A percentile compares a stretch with the other conserved stretches of the same genome.
These are phyloP conservation scores for Trinorchestia longiramus DNA, from an alignment of 1,140 invertebrate genomes.

Conservation along the genomic window DNA sequence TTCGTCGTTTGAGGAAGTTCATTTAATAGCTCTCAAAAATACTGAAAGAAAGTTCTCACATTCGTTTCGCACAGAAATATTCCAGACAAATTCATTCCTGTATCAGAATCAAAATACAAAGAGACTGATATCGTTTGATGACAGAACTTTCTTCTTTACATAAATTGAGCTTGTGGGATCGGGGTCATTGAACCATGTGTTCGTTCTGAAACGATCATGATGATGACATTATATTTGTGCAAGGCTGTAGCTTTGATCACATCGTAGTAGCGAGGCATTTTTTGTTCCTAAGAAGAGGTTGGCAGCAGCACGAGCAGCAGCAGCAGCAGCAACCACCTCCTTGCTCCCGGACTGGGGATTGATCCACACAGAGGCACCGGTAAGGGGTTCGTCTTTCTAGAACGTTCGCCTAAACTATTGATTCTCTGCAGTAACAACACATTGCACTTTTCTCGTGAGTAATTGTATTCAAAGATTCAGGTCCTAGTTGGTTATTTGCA, in stretches of 20 bases:
- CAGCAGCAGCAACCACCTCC: not conserved
- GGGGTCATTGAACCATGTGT: too few species aligned
- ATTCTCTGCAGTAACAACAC: not conserved
- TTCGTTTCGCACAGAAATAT: not conserved
- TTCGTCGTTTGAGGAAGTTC: too few species aligned
- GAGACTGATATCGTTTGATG: not conserved
- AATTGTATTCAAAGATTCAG: not conserved
- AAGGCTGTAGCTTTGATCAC: not conserved
- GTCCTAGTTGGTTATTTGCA: not conserved
- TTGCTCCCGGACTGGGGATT: not conserved
- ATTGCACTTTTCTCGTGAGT: not conserved
- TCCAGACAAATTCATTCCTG: not conserved
- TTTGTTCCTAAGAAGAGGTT: not conserved
- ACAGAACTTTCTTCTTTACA: too few species aligned
- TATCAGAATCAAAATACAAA: not conserved
- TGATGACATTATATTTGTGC: too few species aligned
- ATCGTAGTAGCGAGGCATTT: not conserved
- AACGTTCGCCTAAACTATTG: conserved; percentile 21
- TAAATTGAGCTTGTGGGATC: too few species aligned
- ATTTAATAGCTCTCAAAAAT: not conserved
- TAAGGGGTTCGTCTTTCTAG: conserved; percentile 51
- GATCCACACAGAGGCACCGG: conserved; percentile 44
- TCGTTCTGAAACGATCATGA: too few species aligned
- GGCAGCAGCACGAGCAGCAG: not conserved
- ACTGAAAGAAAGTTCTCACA: not conserved